Conservation (phyloP, 2,888 invertebrate species). For the Drosophila longiperda region DNA sequence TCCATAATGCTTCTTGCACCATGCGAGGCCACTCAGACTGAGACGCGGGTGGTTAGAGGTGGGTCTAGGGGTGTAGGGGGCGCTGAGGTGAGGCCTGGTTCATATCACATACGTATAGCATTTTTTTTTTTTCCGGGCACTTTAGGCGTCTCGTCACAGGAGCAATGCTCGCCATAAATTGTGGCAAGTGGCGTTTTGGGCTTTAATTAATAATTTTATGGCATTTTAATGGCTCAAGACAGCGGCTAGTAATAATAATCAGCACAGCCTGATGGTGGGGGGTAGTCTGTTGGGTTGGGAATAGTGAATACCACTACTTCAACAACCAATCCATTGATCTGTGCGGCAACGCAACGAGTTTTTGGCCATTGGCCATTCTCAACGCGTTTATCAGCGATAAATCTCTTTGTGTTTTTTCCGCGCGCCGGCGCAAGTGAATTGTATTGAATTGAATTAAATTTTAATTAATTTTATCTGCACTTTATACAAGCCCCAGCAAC, state of each 20-base stretch:
- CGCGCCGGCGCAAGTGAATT: constrained; percentile 79
- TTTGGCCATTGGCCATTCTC: constrained; percentile 70
- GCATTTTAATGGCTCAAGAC: constrained; percentile 75
- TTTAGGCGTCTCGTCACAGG: constrained; percentile 42
- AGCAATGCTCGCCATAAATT: constrained; percentile 63
- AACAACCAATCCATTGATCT: constrained; percentile 67
- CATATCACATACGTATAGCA: constrained; percentile 41
- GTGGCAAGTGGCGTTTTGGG: constrained; percentile 68
- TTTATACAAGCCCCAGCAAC: constrained; percentile 40
- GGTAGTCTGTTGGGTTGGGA: neutral
- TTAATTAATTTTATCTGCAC: constrained; percentile 80
- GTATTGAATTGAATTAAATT: constrained; percentile 81
- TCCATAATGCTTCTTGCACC: constrained; percentile 82
- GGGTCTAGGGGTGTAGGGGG: neutral
- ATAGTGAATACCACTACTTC: neutral
- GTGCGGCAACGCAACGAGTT: constrained; percentile 39
- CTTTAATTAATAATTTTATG: constrained; percentile 81
- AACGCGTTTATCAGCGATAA: constrained; percentile 80
- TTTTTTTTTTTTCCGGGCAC: constrained; percentile 42
- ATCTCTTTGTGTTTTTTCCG: constrained; percentile 79
- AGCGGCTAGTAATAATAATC: constrained; percentile 52
- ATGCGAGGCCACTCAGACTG: constrained; percentile 49
- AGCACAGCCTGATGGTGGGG: constrained; percentile 53
- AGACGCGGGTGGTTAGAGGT: neutral
- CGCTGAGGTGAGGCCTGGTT: constrained; percentile 33